phyloP scores from a whole-genome alignment of 2,888 invertebrate genomes.

The Phortica okadai region DNA sequence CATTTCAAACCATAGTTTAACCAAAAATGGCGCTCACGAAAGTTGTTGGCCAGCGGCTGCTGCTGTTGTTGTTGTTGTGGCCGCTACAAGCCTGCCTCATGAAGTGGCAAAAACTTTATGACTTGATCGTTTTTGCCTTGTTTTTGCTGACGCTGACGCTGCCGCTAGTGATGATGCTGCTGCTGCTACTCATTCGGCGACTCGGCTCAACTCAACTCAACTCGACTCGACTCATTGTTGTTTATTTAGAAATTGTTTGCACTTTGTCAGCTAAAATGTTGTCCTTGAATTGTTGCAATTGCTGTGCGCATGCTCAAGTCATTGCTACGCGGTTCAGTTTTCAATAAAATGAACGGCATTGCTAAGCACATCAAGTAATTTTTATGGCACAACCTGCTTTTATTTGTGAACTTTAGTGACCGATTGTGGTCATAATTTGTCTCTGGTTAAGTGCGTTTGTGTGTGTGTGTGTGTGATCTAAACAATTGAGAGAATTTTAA shows the following conservation, averaged over 20 bases:
- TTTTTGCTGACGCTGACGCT: neutral
- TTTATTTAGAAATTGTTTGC: constrained; percentile 31
- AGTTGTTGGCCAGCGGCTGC: constrained; percentile 10
- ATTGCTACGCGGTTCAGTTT: neutral
- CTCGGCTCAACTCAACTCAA: neutral
- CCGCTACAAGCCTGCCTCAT: neutral
- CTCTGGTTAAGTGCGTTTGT: neutral
- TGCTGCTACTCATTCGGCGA: neutral
- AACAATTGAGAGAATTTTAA: neutral
- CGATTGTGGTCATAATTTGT: constrained; percentile 8
- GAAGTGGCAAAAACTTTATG: constrained; percentile 32
- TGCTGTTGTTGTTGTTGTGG: neutral
- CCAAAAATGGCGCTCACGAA: constrained; percentile 28
- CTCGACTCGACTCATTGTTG: constrained; percentile 1
- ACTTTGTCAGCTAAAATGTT: constrained; percentile 35
- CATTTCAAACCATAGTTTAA: neutral
- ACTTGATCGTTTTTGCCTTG: constrained; percentile 28
- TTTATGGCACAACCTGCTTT: constrained; percentile 2
- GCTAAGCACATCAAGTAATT: constrained; percentile 16
- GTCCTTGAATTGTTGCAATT: constrained; percentile 35
- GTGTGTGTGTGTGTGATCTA: no score
- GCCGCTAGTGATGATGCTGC: neutral
- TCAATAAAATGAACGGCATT: constrained; percentile 3
- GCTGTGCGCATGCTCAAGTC: neutral
- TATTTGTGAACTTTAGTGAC: constrained; percentile 15